Evolutionary conservation across 2,888 invertebrate species (phyloP), one percentile per base, ranked within the genome.

Genomic region (Cryptus viduatorius): DNA sequence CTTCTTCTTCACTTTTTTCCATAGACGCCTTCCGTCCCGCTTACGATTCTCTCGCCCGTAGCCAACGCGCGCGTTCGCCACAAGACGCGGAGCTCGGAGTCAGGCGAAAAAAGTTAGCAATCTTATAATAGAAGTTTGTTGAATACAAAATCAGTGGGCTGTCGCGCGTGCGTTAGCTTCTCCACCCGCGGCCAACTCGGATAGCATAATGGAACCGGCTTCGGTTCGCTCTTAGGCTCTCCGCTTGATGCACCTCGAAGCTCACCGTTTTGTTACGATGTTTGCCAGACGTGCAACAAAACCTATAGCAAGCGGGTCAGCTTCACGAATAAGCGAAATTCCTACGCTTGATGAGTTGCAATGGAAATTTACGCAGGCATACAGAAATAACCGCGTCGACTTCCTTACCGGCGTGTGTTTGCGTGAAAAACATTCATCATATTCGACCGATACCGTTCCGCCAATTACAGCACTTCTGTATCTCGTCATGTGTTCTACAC

Each of bases 91-190:
- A 68, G 67, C 79, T 86, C 77, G 82, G 71, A 89, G 78, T 85
- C 73, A 16, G 82, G 83, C 86, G 87, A 59, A 65, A 67, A 90
- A 91, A 91, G 89, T 91, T 92, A 67, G 86, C 89, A 88, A 91
- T 92, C 91, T 91, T 90, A 90, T 90, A 91, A 90, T 90, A 90
- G 87, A 91, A 92, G 88, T 91, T 91, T 87, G 88, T 88, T 90
- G 90, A 91, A 91, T 91, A 91, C 89, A 86, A 90, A 92, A 91
- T 91, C 91, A 89, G 89, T 89, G 82, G 86, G 87, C 80, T 85
- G 87, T 89, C 89, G 87, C 83, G 44, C 46, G 67, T 79, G 71
- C 71, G 50, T 79, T 72, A 5, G 29, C 68, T 61, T 48, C 61
- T 72, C 59, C 3, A 19, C 79, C 79, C 81, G 64, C 81, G 84